Conservation (phyloP, 2,888 invertebrate genomes). For the Ennomos fuscantarius region DNA sequence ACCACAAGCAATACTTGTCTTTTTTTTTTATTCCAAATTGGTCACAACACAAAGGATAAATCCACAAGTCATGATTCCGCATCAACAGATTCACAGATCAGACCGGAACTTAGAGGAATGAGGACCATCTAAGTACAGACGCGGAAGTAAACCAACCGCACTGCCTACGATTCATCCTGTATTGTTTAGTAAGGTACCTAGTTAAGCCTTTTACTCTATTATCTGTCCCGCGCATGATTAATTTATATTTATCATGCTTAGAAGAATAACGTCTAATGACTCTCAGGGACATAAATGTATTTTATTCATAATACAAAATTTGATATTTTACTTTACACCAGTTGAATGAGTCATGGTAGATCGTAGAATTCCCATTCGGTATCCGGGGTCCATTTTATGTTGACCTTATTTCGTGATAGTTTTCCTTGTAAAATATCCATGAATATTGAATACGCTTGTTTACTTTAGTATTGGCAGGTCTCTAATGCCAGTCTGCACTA, state of each 20-base stretch:
- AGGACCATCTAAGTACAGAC: constrained; percentile 1
- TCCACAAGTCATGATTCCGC: constrained; percentile 9
- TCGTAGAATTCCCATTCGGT: not conserved
- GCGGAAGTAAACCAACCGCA: constrained; percentile 6
- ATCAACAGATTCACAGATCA: constrained; percentile 4
- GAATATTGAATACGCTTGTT: not conserved
- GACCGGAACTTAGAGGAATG: constrained; percentile 7
- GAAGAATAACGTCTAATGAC: not conserved
- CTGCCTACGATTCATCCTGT: not conserved
- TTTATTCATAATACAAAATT: too few relatives aligned
- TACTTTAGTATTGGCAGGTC: too few relatives aligned
- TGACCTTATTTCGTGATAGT: not conserved
- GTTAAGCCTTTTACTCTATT: not conserved
- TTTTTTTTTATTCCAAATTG: constrained; percentile 8
- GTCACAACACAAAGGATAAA: constrained; percentile 8
- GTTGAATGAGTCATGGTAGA: not conserved
- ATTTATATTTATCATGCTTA: too few relatives aligned
- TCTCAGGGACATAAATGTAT: not conserved
- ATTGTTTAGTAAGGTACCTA: not conserved
- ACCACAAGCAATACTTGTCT: not conserved
- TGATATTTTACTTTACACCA: too few relatives aligned
- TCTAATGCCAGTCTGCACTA: too few relatives aligned
- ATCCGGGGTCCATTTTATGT: not conserved
- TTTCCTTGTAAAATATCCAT: not conserved
- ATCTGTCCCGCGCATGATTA: too few relatives aligned